A percentile compares a stretch with the other conserved stretches of the same genome.
Conservation (phyloP, 2,113 vertebrate species). For the Rana temporaria region DNA sequence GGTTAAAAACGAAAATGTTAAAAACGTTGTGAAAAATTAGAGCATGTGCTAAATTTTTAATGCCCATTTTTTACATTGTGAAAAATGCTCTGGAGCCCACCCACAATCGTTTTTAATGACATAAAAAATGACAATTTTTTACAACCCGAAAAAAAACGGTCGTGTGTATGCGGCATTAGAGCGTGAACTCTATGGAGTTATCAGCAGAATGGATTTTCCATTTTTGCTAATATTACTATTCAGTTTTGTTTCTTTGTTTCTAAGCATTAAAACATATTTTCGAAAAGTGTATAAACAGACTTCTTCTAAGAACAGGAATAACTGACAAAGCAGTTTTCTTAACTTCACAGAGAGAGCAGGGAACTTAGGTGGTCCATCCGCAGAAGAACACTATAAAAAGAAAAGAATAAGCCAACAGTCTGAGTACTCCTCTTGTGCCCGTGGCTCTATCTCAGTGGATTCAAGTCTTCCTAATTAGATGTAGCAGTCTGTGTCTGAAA, state of each 20-base stretch:
- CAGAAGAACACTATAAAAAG: slow-evolving; percentile 34
- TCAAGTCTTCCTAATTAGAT: slow-evolving; percentile 44
- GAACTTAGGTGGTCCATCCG: slow-evolving; percentile 35
- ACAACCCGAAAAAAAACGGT: too few species aligned
- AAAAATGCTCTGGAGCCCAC: too few species aligned
- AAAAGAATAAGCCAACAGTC: slow-evolving; percentile 15
- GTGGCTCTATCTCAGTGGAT: slow-evolving; percentile 38
- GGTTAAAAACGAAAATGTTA: too few species aligned
- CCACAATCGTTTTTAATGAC: too few species aligned
- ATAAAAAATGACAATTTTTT: too few species aligned
- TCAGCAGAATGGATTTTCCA: background rate
- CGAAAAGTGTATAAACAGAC: background rate
- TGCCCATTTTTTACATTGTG: too few species aligned
- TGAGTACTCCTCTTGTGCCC: slow-evolving; percentile 49
- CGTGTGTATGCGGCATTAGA: too few species aligned
- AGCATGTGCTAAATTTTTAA: too few species aligned
- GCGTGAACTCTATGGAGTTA: background rate
- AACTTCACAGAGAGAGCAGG: slow-evolving; percentile 5
- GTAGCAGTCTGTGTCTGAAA: slow-evolving; percentile 39
- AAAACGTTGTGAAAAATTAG: too few species aligned
- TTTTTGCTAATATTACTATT: background rate
- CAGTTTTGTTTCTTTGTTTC: too few species aligned
- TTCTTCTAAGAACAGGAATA: slow-evolving; percentile 2
- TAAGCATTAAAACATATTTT: too few species aligned
- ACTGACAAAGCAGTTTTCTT: slow-evolving; percentile 32